Conservation (phyloP, 1,140 invertebrate species). For the Plectrocnemia conspersa region DNA sequence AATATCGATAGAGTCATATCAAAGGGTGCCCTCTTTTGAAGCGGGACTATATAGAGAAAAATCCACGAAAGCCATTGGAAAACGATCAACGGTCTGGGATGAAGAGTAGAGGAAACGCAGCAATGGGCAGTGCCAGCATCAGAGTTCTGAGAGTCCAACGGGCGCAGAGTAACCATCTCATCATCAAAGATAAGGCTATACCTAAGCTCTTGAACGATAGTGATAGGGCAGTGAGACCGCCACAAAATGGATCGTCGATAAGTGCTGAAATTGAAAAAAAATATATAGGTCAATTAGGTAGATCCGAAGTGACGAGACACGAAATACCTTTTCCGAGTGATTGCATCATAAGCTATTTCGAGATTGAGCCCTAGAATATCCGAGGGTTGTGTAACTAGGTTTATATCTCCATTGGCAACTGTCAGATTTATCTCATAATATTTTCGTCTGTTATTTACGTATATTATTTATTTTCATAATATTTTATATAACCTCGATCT, state of each 20-base stretch:
- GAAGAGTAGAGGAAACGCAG: slow-evolving; percentile 41
- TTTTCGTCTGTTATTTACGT: too few relatives aligned
- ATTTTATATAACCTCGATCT: too few relatives aligned
- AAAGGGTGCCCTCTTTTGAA: too few relatives aligned
- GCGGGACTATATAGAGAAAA: too few relatives aligned
- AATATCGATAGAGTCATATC: too few relatives aligned
- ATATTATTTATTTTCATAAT: too few relatives aligned
- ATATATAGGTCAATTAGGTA: too few relatives aligned
- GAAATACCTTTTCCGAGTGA: background rate
- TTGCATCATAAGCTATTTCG: background rate
- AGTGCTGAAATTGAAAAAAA: slow-evolving; percentile 31
- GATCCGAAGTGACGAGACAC: background rate
- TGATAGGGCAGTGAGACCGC: slow-evolving; percentile 42
- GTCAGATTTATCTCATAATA: too few relatives aligned
- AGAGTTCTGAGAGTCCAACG: slow-evolving; percentile 40
- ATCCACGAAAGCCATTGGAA: too few relatives aligned
- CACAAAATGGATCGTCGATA: slow-evolving; percentile 44
- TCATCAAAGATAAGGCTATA: slow-evolving; percentile 40
- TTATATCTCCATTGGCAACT: too few relatives aligned
- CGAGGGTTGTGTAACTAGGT: too few relatives aligned
- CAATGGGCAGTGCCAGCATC: slow-evolving; percentile 38
- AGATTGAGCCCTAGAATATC: too few relatives aligned
- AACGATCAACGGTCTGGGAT: slow-evolving; percentile 40
- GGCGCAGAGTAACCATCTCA: slow-evolving; percentile 42
- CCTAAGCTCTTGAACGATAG: slow-evolving; percentile 42